Conservation (phyloP, 2,113 vertebrate genomes). For the Dascyllus trimaculatus region DNA sequence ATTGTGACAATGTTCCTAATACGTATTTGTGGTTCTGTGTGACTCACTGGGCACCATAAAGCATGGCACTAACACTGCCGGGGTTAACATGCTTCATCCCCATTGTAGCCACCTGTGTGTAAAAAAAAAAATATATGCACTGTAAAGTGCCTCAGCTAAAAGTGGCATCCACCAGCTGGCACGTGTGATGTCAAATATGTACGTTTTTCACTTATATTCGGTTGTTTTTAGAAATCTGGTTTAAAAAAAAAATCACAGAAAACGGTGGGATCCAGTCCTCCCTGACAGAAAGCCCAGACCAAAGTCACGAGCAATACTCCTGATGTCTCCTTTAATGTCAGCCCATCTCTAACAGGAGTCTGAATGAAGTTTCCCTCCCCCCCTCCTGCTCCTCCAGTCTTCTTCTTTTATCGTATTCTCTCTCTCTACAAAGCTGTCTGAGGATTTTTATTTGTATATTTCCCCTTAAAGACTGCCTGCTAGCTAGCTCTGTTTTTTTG, state of each 20-base stretch:
- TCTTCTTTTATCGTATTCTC: constrained; percentile 12
- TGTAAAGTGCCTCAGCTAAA: constrained; percentile 64
- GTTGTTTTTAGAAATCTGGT: constrained; percentile 16
- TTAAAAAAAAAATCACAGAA: neutral
- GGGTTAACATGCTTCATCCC: constrained; percentile 53
- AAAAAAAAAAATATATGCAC: constrained; percentile 47
- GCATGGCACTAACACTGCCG: constrained; percentile 67
- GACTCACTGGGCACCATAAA: constrained; percentile 56
- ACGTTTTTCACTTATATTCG: constrained; percentile 42
- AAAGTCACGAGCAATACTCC: constrained; percentile 73
- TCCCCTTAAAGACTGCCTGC: constrained; percentile 66
- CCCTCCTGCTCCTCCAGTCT: neutral
- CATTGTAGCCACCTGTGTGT: constrained; percentile 60
- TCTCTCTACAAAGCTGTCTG: constrained; percentile 61
- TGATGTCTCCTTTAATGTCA: constrained; percentile 55
- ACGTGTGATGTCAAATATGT: constrained; percentile 72
- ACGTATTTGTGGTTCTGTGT: constrained; percentile 47
- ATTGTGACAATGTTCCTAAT: constrained; percentile 50
- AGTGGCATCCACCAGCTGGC: constrained; percentile 74
- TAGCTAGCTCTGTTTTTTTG: too few relatives aligned
- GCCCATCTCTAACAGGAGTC: constrained; percentile 46
- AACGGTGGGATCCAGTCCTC: constrained; percentile 2
- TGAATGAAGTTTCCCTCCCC: constrained; percentile 18
- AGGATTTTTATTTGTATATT: constrained; percentile 28
- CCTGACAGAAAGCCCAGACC: constrained; percentile 42